These are phyloP conservation scores for Coenonympha glycerion DNA, from an alignment of 2,888 invertebrate genomes.

Conservation along the genomic window DNA sequence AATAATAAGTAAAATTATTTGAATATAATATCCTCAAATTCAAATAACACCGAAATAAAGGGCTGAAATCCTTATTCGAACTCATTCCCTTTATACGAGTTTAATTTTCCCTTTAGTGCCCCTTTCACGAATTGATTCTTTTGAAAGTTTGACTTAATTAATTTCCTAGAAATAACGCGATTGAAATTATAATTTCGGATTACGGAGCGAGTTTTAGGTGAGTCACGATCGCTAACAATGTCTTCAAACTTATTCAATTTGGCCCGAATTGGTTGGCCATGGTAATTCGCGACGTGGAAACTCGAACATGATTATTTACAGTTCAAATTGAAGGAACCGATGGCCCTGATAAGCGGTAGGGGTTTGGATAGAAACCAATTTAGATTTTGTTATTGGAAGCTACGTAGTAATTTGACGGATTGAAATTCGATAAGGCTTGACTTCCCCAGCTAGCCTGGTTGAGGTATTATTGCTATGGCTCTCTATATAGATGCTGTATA, in stretches of 20 bases:
- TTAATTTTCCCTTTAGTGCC: constrained; percentile 15
- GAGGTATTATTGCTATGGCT: too few relatives aligned
- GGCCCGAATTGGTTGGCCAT: constrained; percentile 39
- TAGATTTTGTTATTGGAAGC: constrained; percentile 16
- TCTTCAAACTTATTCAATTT: constrained; percentile 52
- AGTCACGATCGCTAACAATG: constrained; percentile 39
- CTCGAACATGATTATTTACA: constrained; percentile 25
- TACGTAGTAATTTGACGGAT: neutral
- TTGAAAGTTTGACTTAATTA: constrained; percentile 29
- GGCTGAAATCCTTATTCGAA: constrained; percentile 11
- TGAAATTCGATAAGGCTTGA: too few relatives aligned
- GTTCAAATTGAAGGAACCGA: constrained; percentile 17
- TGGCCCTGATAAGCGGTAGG: constrained; percentile 22
- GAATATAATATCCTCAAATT: constrained; percentile 1
- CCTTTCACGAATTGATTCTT: constrained; percentile 25
- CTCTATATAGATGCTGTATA: too few relatives aligned
- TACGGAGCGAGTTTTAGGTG: constrained; percentile 38
- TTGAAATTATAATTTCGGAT: constrained; percentile 50
- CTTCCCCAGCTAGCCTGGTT: too few relatives aligned
- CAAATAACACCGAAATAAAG: constrained; percentile 1
- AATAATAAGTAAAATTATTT: too few relatives aligned
- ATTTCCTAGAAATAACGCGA: constrained; percentile 32
- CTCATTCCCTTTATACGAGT: constrained; percentile 14
- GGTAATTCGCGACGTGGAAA: constrained; percentile 27
- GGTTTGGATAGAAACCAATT: constrained; percentile 22